These are phyloP conservation scores for Bactericera cockerelli DNA, from an alignment of 1,140 invertebrate genomes.

Conservation along the genomic window DNA sequence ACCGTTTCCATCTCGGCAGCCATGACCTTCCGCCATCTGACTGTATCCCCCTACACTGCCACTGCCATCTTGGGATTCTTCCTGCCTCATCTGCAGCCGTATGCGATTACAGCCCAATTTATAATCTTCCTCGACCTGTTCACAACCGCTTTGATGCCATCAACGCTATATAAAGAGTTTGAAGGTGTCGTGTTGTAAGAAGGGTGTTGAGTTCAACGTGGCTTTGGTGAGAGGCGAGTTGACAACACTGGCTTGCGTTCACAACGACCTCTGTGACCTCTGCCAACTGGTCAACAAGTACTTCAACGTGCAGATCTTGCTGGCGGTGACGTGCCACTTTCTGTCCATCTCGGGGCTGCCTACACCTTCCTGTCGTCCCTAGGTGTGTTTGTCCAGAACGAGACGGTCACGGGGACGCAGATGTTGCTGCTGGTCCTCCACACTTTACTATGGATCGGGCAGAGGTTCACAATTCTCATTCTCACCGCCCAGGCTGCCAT, in stretches of 20 bases:
- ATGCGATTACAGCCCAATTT: background rate
- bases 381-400: background rate
- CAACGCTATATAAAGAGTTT: background rate
- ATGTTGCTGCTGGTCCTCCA: background rate
- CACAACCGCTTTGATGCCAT: background rate
- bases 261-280: background rate
- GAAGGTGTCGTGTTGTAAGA: background rate
- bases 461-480: background rate
- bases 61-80: conserved; percentile 2
- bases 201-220: background rate
- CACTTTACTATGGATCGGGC: background rate
- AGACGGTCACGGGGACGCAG: background rate
- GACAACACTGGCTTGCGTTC: background rate
- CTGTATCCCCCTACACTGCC: background rate
- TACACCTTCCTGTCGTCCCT: background rate
- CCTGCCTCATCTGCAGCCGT: background rate
- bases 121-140: background rate
- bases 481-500: conserved; percentile 1
- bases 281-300: background rate
- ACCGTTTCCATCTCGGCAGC: background rate
- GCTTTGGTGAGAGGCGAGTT: background rate
- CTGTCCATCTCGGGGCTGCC: conserved; percentile 1
- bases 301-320: background rate
- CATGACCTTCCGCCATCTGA: background rate
- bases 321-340: background rate